phyloP scores from a whole-genome alignment of 2,888 invertebrate species.

The Polietes domitor region DNA sequence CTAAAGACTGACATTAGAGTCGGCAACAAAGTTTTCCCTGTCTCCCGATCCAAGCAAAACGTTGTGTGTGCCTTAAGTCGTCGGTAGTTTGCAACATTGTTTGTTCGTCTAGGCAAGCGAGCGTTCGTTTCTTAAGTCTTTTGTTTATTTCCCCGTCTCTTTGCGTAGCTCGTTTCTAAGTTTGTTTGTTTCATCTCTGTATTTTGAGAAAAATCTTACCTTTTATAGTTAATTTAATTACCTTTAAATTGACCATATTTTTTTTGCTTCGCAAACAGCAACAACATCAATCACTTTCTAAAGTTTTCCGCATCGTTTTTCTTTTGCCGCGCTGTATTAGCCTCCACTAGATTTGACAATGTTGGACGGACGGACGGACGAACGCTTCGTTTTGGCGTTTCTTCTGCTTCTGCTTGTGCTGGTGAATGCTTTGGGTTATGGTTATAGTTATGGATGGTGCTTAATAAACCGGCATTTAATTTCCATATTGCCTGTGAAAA shows the following conservation, averaged over 20 bases:
- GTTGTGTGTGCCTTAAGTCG: slow-evolving; percentile 26
- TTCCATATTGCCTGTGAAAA: slow-evolving; percentile 57
- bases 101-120: no score
- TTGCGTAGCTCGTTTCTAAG: no score
- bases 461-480: slow-evolving; percentile 53
- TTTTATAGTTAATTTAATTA: slow-evolving; percentile 59
- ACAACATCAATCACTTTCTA: slow-evolving; percentile 67
- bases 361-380: no score
- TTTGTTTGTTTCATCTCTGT: no score
- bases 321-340: neutral
- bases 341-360: no score
- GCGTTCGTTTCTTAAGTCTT: no score
- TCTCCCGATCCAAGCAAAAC: no score
- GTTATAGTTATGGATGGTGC: slow-evolving; percentile 8
- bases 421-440: neutral
- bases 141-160: no score
- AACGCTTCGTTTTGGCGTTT: no score
- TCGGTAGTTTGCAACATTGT: slow-evolving; percentile 18
- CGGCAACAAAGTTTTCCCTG: no score
- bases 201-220: slow-evolving; percentile 5
- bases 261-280: neutral
- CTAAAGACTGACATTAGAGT: no score
- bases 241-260: slow-evolving; percentile 28
- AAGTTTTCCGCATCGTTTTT: slow-evolving; percentile 67
- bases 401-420: slow-evolving; percentile 1